Evolutionary conservation across 2,113 vertebrate genomes (phyloP), one percentile per base, ranked within the genome.

Genomic region (Vulpes ferrilata): DNA sequence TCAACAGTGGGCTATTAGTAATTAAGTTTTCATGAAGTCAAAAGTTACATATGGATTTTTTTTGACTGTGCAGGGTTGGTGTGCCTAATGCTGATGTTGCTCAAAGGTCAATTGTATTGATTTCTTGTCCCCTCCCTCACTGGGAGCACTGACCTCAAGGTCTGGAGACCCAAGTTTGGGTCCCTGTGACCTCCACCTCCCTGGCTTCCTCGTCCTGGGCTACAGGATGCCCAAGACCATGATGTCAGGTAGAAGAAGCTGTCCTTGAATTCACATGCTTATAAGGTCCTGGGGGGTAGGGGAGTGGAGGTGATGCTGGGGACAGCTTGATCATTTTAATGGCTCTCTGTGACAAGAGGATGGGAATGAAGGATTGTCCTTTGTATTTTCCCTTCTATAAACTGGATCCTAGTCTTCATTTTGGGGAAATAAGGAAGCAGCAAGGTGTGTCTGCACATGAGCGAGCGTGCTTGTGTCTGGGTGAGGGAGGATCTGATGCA

Each of bases 371-470:
- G 6, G 9, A 38, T 51, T 80, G 53, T 64, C 35, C 53, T 90
- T 51, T 43, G 38, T 35, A 60, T 64, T 84, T 7, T 87, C 43
- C 43, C 15, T 81, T 76, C 53, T 53, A 10, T 90, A 35, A 92
- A 67, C 2, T 23, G 25, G 30, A 27, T 55, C 51, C 38, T 35
- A 38, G 10, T 64, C 4, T 10, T 38, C 51, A 25, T 67, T 43
- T 65, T 11, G 8, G 22, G 73, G 57, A 17, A 81, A 38, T 51
- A 76, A 32, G 57, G 25, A 90, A 38, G 38, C 13, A 38, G 48
- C n/a, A 12, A n/a, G 51, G 27, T 3, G 5, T 19, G 35, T n/a
- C 2, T 51, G 17, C 7, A 0, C 10, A 11, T 0, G 1, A 19
- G 65, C 62, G 71, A 7, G 43, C 25, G 13, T 74, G 13, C 15